Conservation (phyloP, 2,888 invertebrate species). For the Augochlorella aurata region DNA sequence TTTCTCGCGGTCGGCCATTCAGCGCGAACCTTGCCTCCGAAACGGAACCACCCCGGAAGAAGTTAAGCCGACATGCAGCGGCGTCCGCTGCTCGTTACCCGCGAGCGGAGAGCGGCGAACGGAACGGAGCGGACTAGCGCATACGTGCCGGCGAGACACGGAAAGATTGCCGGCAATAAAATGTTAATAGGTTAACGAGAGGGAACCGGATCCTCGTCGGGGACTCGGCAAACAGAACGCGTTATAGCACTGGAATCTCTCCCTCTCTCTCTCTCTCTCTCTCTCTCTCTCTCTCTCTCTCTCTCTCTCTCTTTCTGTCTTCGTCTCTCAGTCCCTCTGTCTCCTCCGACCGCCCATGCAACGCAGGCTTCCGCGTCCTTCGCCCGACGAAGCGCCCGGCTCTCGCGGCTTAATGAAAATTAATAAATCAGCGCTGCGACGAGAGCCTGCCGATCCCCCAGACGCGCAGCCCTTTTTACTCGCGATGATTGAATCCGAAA, state of each 20-base stretch:
- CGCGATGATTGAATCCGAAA: constrained; percentile 33
- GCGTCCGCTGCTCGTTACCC: constrained; percentile 41
- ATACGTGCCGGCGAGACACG: constrained; percentile 30
- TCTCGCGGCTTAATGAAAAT: constrained; percentile 41
- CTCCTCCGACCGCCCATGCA: background rate
- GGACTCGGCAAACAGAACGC: constrained; percentile 32
- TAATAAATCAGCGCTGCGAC: constrained; percentile 40
- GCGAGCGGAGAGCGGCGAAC: background rate
- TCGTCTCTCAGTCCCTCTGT: background rate
- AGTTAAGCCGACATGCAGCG: constrained; percentile 52
- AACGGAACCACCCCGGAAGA: constrained; percentile 60
- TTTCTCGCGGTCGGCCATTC: constrained; percentile 50
- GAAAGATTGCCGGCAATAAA: constrained; percentile 73
- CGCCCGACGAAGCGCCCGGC: background rate
- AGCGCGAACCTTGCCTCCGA: constrained; percentile 45
- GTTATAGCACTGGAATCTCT: constrained; percentile 16
- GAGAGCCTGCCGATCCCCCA: background rate
- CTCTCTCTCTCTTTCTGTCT: background rate
- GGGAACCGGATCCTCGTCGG: constrained; percentile 38
- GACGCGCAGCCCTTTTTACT: background rate
- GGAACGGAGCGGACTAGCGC: background rate
- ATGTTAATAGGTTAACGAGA: constrained; percentile 74
- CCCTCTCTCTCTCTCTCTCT: background rate
- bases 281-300: background rate
- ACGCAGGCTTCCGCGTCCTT: background rate